Evolutionary conservation across 2,888 invertebrate genomes (phyloP).

Genomic region (Monopis laevigella): DNA sequence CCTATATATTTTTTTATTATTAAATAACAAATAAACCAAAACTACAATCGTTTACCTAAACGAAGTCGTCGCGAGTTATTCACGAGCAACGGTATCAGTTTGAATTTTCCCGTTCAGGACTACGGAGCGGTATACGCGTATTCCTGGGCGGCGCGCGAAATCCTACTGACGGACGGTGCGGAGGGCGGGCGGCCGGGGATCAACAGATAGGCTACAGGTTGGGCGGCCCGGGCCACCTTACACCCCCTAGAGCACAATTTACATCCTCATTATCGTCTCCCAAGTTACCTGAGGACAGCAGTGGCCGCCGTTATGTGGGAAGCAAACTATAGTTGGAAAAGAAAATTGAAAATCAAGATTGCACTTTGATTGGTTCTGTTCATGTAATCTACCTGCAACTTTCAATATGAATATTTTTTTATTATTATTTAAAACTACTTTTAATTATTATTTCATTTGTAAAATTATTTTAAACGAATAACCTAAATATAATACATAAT

Average conservation of each 20-base stretch:
- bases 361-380: too few species aligned
- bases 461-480: too few species aligned
- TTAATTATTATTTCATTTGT: too few species aligned
- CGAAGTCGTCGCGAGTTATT: slow-evolving; percentile 18
- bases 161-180: slow-evolving; percentile 9
- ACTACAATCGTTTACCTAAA: too few species aligned
- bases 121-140: slow-evolving; percentile 15
- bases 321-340: neutral
- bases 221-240: slow-evolving; percentile 49
- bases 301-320: slow-evolving; percentile 1
- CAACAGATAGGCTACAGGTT: slow-evolving; percentile 65
- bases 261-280: slow-evolving; percentile 22
- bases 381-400: too few species aligned
- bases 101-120: too few species aligned
- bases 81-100: slow-evolving; percentile 22
- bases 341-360: neutral
- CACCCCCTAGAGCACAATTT: slow-evolving; percentile 18
- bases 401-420: too few species aligned
- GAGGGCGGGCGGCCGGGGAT: slow-evolving; percentile 36
- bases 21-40: too few species aligned
- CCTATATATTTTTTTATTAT: too few species aligned
- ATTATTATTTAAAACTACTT: too few species aligned
- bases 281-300: slow-evolving; percentile 30
- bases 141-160: slow-evolving; percentile 25
- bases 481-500: too few species aligned